These are phyloP conservation scores for Clamator glandarius DNA, from an alignment of 2,797 vertebrate species.

Conservation along the genomic window DNA sequence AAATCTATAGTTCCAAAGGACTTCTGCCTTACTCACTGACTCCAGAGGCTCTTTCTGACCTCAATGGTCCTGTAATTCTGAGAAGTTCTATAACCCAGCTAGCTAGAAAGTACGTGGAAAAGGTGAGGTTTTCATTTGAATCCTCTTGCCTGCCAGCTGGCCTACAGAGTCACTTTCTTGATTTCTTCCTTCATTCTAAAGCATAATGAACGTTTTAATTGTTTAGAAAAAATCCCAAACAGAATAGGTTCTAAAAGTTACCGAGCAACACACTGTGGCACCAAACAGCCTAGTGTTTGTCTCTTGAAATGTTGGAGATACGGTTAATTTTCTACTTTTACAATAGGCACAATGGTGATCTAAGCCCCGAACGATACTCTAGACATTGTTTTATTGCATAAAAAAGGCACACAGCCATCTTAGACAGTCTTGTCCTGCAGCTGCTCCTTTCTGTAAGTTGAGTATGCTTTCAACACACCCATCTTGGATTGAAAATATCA, in stretches of 20 bases:
- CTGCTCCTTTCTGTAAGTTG: not conserved
- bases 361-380: not conserved
- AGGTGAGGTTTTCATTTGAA: not conserved
- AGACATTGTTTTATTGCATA: not conserved
- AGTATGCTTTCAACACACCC: accelerated
- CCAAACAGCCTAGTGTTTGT: not conserved
- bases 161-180: not conserved
- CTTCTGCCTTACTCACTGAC: not conserved
- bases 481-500: not conserved
- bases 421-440: not conserved
- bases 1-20: not conserved
- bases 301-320: not conserved
- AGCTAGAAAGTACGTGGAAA: not conserved
- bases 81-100: not conserved
- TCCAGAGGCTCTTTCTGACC: not conserved
- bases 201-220: not conserved
- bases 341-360: not conserved
- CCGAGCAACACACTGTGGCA: not conserved
- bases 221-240: not conserved
- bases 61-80: not conserved
- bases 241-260: not conserved
- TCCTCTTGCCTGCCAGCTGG: not conserved
- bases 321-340: not conserved
- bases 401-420: not conserved
- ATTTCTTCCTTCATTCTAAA: not conserved